Conservation (phyloP, 1,140 invertebrate genomes). For the Anoplolepis gracilipes region DNA sequence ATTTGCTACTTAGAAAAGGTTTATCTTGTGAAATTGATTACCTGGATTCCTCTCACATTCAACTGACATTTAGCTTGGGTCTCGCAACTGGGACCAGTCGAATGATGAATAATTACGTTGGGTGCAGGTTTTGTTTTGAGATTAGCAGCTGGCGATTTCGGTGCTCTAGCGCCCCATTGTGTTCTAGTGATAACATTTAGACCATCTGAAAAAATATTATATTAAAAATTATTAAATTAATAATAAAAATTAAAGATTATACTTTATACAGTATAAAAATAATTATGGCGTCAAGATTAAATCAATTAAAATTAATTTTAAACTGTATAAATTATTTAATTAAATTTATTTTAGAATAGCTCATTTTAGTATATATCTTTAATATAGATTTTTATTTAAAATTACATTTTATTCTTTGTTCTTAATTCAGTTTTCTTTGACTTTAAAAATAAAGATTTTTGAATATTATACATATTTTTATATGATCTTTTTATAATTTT, state of each 20-base stretch:
- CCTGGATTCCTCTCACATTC: conserved; percentile 77
- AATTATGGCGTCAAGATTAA: neutral
- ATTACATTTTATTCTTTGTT: no score
- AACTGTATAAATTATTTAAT: neutral
- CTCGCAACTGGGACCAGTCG: conserved; percentile 76
- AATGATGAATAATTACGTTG: conserved; percentile 84
- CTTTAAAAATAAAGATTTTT: neutral
- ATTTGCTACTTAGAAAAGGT: neutral
- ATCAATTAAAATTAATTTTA: neutral
- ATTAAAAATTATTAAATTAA: neutral
- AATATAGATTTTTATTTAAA: no score
- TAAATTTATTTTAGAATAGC: neutral
- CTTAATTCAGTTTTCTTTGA: no score
- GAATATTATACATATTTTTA: neutral
- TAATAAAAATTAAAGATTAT: neutral
- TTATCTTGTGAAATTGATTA: conserved; percentile 54
- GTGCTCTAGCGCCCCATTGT: conserved; percentile 77
- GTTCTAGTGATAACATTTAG: conserved; percentile 75
- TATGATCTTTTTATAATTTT: neutral
- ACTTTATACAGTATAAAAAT: neutral
- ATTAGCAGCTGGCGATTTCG: conserved; percentile 29
- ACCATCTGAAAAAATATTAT: conserved; percentile 29
- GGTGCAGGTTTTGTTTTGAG: conserved; percentile 73
- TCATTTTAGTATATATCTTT: neutral
- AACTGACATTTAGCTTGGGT: conserved; percentile 76